Conservation (phyloP, 2,113 vertebrate genomes). For the Pristiophorus japonicus region DNA sequence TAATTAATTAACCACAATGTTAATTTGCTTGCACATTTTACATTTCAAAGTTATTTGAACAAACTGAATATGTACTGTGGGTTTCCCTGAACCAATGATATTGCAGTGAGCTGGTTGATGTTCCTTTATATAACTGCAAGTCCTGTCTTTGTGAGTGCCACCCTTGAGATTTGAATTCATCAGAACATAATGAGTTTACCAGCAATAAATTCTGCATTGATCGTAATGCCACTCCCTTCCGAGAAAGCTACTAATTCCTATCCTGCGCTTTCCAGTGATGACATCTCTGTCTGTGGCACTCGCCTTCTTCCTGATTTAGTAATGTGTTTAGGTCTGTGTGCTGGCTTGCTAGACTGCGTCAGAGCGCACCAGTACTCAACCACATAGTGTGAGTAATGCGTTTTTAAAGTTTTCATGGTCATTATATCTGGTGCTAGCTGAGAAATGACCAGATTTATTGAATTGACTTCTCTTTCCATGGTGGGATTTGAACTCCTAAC, state of each 20-base stretch:
- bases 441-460: too few relatives aligned
- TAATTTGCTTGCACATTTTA: not conserved
- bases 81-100: not conserved
- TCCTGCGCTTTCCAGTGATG: too few relatives aligned
- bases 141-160: not conserved
- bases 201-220: not conserved
- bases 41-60: not conserved
- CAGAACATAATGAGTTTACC: not conserved
- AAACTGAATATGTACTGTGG: not conserved
- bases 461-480: too few relatives aligned
- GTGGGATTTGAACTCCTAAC: not conserved
- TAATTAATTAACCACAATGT: not conserved
- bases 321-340: not conserved
- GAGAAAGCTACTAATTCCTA: not conserved
- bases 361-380: not conserved
- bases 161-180: not conserved
- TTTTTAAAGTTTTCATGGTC: not conserved
- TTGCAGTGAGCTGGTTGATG: not conserved
- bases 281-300: too few relatives aligned
- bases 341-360: not conserved
- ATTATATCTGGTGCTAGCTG: too few relatives aligned
- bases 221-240: not conserved
- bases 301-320: not conserved
- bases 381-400: not conserved
- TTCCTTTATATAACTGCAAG: too few relatives aligned